phyloP scores from a whole-genome alignment of 2,797 vertebrate species.

The Gymnothorax reevesii region DNA sequence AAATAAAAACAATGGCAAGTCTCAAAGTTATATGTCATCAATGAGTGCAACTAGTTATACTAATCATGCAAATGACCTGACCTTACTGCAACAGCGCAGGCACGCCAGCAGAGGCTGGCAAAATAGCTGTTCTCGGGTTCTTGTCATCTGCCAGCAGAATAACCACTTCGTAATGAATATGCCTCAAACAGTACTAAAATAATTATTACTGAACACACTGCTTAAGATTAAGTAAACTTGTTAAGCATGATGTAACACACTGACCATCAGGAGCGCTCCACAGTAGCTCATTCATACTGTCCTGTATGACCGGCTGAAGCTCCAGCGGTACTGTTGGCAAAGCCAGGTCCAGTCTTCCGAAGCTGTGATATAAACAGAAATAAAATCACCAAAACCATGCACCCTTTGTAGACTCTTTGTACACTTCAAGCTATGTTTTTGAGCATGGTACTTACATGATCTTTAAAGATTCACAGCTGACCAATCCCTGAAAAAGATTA shows the following conservation, averaged over 20 bases:
- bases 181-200: too few relatives aligned
- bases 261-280: slow-evolving; percentile 56
- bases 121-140: too few relatives aligned
- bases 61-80: too few relatives aligned
- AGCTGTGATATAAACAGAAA: slow-evolving; percentile 43
- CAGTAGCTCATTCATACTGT: slow-evolving; percentile 47
- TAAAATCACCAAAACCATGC: not conserved
- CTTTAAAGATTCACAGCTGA: slow-evolving; percentile 32
- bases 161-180: too few relatives aligned
- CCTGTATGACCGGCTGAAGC: slow-evolving; percentile 52
- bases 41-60: too few relatives aligned
- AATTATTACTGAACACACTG: not conserved
- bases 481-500: not conserved
- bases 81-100: too few relatives aligned
- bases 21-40: too few relatives aligned
- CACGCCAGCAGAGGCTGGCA: too few relatives aligned
- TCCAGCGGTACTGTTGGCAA: slow-evolving; percentile 34
- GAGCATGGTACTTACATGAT: slow-evolving; percentile 36
- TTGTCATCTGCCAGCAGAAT: too few relatives aligned
- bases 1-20: too few relatives aligned
- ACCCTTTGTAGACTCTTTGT: not conserved
- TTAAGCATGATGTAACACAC: slow-evolving; percentile 31
- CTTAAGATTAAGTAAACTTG: not conserved
- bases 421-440: not conserved
- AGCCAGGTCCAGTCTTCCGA: slow-evolving; percentile 48